Base-by-base conservation (phyloP, 2,888 invertebrate genomes). In the Syritta pipiens region DNA sequence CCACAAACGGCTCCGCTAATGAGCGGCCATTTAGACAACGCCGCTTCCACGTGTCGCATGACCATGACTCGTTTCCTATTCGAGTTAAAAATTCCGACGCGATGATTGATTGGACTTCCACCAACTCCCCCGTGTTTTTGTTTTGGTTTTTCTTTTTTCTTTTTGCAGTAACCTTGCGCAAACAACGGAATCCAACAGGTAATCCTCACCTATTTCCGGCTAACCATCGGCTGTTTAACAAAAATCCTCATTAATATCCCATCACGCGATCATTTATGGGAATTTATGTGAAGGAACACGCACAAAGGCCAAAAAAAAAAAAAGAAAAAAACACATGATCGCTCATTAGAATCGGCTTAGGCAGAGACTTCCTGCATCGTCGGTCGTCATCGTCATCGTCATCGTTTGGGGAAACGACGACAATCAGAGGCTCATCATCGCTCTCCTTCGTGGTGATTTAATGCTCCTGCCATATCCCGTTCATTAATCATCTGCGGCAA, bases 211-310 rank as follows among this genome's bases (percentile, higher is more conserved):
- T 65, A 51, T 55, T 77, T 77, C 71, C 77, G 71, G 77, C 55
- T 26, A 48, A 19, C 35, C 44, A 63, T 44, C 44, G 3, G 5
- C 14, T 26, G 30, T 17, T 17, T n/a, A 42, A 42, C 35, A 55
- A 62, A 49, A 62, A 49, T 46, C 62, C 69, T 69, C 76, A 77
- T 77, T 77, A 72, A 77, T 60, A 65, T 53, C 65, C 67, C 77
- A 77, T 77, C 72, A 77, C 72, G 48, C 60, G 53, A 72, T 77
- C 77, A 28, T 65, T 77, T 77, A 71, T 46, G 60, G 55, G 65
- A 60, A 60, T 53, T 77, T 65, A 72, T 55, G 22, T 51, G n/a
- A n/a, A n/a, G n/a, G n/a, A n/a, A n/a, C n/a, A n/a, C 12, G 28
- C 22, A 28, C 22, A 12, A 19, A 37, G n/a, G 10, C 4, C n/a